phyloP scores from a whole-genome alignment of 2,797 vertebrate species.

The Vultur gryphus region DNA sequence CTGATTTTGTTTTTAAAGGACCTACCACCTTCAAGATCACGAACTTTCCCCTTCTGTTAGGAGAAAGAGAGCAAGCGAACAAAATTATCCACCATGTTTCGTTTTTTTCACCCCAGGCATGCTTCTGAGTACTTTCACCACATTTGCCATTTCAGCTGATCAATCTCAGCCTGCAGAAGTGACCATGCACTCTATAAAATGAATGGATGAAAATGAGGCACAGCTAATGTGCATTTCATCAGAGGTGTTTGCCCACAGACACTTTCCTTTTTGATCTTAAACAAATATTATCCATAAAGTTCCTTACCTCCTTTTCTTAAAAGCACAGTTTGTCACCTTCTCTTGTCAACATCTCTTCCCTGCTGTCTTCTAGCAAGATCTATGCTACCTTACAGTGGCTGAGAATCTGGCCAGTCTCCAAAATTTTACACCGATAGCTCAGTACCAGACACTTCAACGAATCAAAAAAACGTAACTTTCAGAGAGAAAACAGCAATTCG shows the following conservation, averaged over 20 bases:
- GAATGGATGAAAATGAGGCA: not conserved
- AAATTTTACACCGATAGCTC: not conserved
- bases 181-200: not conserved
- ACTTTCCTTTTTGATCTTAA: not conserved
- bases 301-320: not conserved
- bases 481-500: not conserved
- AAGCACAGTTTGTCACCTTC: not conserved
- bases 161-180: not conserved
- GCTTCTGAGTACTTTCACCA: not conserved
- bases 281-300: not conserved
- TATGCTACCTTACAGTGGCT: not conserved
- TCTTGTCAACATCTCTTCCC: not conserved
- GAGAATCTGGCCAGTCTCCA: not conserved
- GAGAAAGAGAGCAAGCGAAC: not conserved
- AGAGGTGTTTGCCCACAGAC: not conserved
- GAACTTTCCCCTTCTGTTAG: not conserved
- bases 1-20: not conserved
- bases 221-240: not conserved
- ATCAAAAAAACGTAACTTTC: not conserved
- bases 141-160: not conserved
- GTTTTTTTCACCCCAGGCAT: not conserved
- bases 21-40: not conserved
- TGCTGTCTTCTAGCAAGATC: not conserved
- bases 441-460: not conserved
- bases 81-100: not conserved